Evolutionary conservation across 2,888 invertebrate genomes (phyloP), one percentile per base, ranked within the genome.

Genomic region (Coremacera marginata): DNA sequence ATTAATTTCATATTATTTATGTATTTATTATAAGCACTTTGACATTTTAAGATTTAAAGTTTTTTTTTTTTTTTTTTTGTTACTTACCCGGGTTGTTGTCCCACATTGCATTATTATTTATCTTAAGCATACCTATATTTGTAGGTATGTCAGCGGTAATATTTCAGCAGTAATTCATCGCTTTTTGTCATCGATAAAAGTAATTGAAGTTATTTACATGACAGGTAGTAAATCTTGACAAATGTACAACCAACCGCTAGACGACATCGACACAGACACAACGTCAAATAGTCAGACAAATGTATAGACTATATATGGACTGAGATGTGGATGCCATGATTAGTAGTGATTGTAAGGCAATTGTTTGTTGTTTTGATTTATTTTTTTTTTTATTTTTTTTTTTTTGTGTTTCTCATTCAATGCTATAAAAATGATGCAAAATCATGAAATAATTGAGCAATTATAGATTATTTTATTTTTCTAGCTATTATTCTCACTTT

Each of bases 151-250:
- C 5, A 19, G n/a, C n/a, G n/a, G 19, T 51, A 27, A 68, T 49
- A 27, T 31, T 25, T 62, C 34, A 16, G 22, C 19, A 70, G 34
- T 31, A 70, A 52, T 34, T 16, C 16, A 22, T n/a, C 14, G 16
- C 27, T 34, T 70, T 55, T 70, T 52, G 34, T 70, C 55, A 19
- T 70, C 55, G 19, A 16, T 19, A 70, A 27, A 11, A 34, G 70
- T 31, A 70, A 55, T 55, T 55, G 52, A 55, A 70, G 14, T 70
- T 70, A 55, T 70, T 55, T 51, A 52, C 55, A 70, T 19, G 68
- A 49, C 34, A 55, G 55, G 5, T 31, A n/a, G 31, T 31, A 27
- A 25, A 19, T 1, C 25, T 14, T 27, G 57, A 49, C 49, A 67
- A 16, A 67, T 37, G 34, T 25, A 37, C 67, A 67, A 22, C 2